Evolutionary conservation across 1,140 invertebrate genomes (phyloP).

Genomic region (Pinna nobilis): DNA sequence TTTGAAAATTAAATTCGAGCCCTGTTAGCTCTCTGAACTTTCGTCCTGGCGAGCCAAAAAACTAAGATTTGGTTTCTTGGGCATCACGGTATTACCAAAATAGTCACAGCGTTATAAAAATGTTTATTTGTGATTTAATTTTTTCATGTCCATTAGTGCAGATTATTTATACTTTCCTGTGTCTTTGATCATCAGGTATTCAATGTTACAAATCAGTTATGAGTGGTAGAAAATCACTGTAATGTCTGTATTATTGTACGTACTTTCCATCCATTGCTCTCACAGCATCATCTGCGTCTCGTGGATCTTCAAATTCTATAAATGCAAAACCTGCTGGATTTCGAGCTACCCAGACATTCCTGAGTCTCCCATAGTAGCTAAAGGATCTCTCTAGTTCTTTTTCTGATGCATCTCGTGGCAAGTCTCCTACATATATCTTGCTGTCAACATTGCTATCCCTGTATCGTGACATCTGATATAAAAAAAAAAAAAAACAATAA

Average conservation of each 20-base stretch:
- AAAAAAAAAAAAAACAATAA: conserved; percentile 31
- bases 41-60: no score
- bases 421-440: conserved; percentile 97
- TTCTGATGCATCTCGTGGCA: conserved; percentile 76
- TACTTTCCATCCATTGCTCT: conserved; percentile 69
- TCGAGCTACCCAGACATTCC: conserved; percentile 95
- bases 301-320: conserved; percentile 95
- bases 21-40: no score
- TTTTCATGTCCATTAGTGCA: no score
- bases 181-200: not conserved
- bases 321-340: conserved; percentile 93
- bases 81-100: no score
- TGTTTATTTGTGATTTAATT: no score
- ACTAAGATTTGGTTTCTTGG: no score
- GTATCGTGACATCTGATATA: conserved; percentile 48
- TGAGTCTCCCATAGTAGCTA: conserved; percentile 93
- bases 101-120: no score
- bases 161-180: not conserved
- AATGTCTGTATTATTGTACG: conserved; percentile 20
- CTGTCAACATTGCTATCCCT: conserved; percentile 79
- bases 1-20: no score
- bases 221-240: not conserved
- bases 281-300: conserved; percentile 84
- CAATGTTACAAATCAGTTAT: not conserved
- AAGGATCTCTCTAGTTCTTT: conserved; percentile 85